Conservation (phyloP, 2,113 vertebrate species). For the Coracopsis vasa region DNA sequence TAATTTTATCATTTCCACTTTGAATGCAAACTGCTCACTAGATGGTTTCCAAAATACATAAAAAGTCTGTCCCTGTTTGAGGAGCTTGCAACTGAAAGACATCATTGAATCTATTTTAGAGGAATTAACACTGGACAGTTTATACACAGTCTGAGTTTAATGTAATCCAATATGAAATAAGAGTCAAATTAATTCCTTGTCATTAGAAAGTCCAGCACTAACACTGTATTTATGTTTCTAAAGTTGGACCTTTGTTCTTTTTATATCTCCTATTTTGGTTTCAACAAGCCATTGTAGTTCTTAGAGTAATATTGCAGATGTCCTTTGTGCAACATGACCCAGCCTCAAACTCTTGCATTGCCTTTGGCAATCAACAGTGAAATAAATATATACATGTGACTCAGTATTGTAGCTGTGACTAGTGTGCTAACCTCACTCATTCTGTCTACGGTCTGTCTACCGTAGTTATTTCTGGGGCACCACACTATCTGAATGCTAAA, state of each 20-base stretch:
- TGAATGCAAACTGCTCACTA: not conserved
- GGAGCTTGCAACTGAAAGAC: not conserved
- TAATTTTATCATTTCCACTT: not conserved
- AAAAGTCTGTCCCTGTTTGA: not conserved
- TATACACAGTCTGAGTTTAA: not conserved
- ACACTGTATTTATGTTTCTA: not conserved
- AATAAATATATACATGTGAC: slow-evolving; percentile 3
- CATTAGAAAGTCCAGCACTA: not conserved
- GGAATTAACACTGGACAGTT: not conserved
- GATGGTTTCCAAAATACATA: not conserved
- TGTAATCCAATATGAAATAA: not conserved
- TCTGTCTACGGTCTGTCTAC: slow-evolving; percentile 28
- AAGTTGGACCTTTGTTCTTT: not conserved
- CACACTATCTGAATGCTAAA: slow-evolving; percentile 41
- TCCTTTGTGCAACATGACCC: not conserved
- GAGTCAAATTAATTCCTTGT: not conserved
- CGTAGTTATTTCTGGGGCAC: slow-evolving; percentile 46
- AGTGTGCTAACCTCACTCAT: slow-evolving; percentile 4
- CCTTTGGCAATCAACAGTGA: slow-evolving; percentile 20
- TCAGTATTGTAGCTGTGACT: slow-evolving; percentile 25
- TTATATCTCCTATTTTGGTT: not conserved
- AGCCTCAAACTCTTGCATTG: not conserved
- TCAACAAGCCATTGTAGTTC: not conserved
- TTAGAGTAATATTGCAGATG: not conserved
- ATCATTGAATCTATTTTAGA: not conserved